Base-by-base conservation (phyloP, 2,797 vertebrate species). In the Rallus crepitans region DNA sequence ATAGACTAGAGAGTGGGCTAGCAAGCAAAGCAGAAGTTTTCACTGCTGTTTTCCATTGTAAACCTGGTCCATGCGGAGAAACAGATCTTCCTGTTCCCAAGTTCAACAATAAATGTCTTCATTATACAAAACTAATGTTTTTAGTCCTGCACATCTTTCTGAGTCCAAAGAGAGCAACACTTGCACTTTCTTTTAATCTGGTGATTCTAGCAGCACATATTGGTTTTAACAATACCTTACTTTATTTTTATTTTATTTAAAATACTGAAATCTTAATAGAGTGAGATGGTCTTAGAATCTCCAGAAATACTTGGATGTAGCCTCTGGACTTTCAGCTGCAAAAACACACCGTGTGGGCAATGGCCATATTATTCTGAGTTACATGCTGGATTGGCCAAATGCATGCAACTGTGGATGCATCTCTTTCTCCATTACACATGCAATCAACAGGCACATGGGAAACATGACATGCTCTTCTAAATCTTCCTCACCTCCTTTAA, bases 321-420 rank as follows among this genome's bases (percentile, higher is more conserved):
- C 45, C 33, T 69, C 25, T 5, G 1, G 30, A 33, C 25, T 35
- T 27, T 80, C 56, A 57, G 37, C 14, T 7, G 25, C 28, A 63
- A 20, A 68, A 63, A 45, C 24, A 83, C 15, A 48, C 12, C 30
- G 16, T 7, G 7, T 20, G 11, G 35, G 33, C 61, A 84, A 66
- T 0, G 0, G 15, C 21, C 31, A 61, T 1, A 0, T 71, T 71
- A 39, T 21, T 24, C 18, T 20, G 42, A 63, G 19, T 47, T 76
- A 45, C 15, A 81, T 39, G 30, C 23, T 57, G 42, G 17, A 19
- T 45, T 19, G 42, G 42, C 9, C 42, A 45, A 45, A 45, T 45
- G 18, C 15, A 24, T 21, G 11, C 2, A 1, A 21, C 25, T 23
- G 11, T 60, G 48, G 20, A 59, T 25, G 4, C 33, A 20, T 48